phyloP scores from a whole-genome alignment of 2,888 invertebrate species.

The Strigamia maritima region DNA sequence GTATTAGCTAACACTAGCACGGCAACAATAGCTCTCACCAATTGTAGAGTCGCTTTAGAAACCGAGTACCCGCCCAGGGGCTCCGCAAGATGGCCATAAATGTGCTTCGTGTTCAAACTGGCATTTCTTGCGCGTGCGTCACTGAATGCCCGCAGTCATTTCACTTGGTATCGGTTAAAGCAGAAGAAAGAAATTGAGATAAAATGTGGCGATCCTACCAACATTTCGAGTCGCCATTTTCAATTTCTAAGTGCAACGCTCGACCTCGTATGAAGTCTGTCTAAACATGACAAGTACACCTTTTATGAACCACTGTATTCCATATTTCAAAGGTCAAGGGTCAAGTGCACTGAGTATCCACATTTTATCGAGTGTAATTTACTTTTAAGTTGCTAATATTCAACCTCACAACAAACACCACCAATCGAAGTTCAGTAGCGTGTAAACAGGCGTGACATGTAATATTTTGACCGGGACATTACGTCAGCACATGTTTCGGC shows the following conservation, averaged over 20 bases:
- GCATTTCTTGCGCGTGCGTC: conserved; percentile 15
- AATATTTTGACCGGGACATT: too few species aligned
- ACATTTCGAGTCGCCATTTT: neutral
- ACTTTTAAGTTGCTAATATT: too few species aligned
- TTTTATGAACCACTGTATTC: too few species aligned
- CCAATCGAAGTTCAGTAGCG: too few species aligned
- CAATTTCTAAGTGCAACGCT: neutral
- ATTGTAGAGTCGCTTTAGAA: conserved; percentile 10
- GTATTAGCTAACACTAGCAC: conserved; percentile 15
- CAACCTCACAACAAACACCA: too few species aligned
- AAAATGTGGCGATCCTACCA: neutral
- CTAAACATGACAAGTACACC: too few species aligned
- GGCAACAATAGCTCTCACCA: conserved; percentile 10
- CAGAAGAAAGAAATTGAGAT: neutral
- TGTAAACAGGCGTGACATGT: too few species aligned
- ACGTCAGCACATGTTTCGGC: too few species aligned
- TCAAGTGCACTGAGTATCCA: too few species aligned
- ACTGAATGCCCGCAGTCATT: conserved; percentile 15
- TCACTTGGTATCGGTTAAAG: neutral
- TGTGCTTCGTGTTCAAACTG: conserved; percentile 15
- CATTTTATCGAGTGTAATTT: too few species aligned
- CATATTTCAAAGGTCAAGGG: too few species aligned
- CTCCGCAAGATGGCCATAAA: conserved; percentile 15
- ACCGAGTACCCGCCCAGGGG: conserved; percentile 15
- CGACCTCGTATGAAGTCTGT: too few species aligned